phyloP scores from a whole-genome alignment of 2,113 vertebrate species.

The Mormyrus lacerda region DNA sequence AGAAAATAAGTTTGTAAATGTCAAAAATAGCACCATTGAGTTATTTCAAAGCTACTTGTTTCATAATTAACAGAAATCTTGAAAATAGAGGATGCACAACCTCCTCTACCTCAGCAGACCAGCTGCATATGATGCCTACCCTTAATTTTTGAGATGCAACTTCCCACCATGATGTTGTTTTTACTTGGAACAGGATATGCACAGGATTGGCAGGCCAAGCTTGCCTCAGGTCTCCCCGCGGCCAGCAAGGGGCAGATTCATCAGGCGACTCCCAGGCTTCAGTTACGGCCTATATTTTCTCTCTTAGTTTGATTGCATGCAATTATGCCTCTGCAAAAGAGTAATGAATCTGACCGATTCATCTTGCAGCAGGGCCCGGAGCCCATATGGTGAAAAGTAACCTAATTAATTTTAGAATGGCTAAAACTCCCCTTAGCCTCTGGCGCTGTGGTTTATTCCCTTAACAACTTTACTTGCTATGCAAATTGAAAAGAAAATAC shows the following conservation, averaged over 20 bases:
- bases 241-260: neutral
- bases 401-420: constrained; percentile 8
- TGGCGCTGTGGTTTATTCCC: neutral
- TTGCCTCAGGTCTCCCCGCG: neutral
- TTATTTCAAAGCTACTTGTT: neutral
- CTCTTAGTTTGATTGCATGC: constrained; percentile 7
- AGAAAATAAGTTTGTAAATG: neutral
- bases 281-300: neutral
- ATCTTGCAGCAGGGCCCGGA: neutral
- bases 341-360: constrained; percentile 16
- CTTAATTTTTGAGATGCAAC: neutral
- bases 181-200: neutral
- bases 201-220: neutral
- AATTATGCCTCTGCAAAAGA: constrained; percentile 9
- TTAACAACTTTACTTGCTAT: constrained; percentile 1
- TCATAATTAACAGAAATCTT: neutral
- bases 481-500: constrained; percentile 13
- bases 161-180: neutral
- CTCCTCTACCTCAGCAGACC: neutral
- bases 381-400: constrained; percentile 7
- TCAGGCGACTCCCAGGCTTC: neutral
- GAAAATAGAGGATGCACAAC: neutral
- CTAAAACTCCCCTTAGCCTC: neutral
- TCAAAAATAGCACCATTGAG: neutral
- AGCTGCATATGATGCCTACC: neutral